Conservation (phyloP, 2,113 vertebrate genomes). For the Tachysurus vachellii region DNA sequence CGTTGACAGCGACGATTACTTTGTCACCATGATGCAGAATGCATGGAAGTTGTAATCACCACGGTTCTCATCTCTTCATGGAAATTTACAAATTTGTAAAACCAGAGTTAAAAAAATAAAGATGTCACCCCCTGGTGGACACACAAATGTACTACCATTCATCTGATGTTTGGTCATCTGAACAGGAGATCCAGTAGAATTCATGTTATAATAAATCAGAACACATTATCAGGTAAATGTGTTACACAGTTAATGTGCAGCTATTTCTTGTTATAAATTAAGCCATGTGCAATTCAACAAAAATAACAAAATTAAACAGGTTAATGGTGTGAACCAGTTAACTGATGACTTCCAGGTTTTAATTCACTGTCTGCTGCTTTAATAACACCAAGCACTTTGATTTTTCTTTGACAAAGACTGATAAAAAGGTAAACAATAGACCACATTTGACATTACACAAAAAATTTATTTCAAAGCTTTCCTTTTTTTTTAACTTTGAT, state of each 20-base stretch:
- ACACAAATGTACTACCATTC: conserved; percentile 1
- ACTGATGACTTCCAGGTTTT: conserved; percentile 2
- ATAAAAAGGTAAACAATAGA: conserved; percentile 33
- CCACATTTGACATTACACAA: conserved; percentile 55
- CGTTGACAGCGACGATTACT: conserved; percentile 71
- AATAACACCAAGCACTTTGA: conserved; percentile 1
- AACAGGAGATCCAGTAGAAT: not conserved
- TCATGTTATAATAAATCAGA: not conserved
- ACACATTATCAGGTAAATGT: too few species aligned
- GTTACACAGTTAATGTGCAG: not conserved
- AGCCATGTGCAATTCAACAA: not conserved
- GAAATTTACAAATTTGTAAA: not conserved
- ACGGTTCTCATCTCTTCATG: not conserved
- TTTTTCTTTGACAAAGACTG: not conserved
- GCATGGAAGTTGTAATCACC: conserved; percentile 69
- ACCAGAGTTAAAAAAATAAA: not conserved
- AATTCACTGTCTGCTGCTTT: conserved; percentile 20
- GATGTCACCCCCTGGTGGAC: conserved; percentile 33
- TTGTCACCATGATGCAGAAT: conserved; percentile 72
- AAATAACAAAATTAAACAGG: not conserved
- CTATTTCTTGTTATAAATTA: not conserved
- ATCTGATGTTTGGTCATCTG: not conserved
- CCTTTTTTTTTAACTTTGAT: conserved; percentile 44
- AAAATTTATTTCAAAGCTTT: conserved; percentile 55
- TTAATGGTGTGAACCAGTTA: not conserved